A percentile compares a stretch with the other conserved stretches of the same genome.
These are phyloP conservation scores for Archips xylosteana DNA, from an alignment of 2,888 invertebrate genomes.

Conservation along the genomic window DNA sequence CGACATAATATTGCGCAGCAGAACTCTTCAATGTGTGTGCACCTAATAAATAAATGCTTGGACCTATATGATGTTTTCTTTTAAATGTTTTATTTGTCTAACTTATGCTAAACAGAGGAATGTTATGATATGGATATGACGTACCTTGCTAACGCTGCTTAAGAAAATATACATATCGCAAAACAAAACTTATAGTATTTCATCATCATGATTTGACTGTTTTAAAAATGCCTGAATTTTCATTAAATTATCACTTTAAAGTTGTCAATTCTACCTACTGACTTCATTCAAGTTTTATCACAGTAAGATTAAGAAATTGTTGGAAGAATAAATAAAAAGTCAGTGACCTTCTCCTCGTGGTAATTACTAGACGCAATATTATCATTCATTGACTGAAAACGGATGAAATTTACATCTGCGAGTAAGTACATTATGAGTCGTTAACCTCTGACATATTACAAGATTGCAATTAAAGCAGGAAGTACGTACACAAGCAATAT, in stretches of 20 bases:
- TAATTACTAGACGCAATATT: neutral
- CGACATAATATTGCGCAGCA: slow-evolving; percentile 69
- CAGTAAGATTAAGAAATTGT: neutral
- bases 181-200: too few species aligned
- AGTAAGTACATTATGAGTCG: neutral
- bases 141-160: neutral
- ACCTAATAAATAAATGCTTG: slow-evolving; percentile 14
- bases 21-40: slow-evolving; percentile 46
- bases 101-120: neutral
- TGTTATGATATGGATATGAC: neutral
- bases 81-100: neutral
- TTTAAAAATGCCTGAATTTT: neutral
- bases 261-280: neutral
- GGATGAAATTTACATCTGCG: slow-evolving; percentile 17
- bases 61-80: neutral
- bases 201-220: too few species aligned
- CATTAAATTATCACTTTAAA: neutral
- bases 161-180: neutral
- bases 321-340: neutral
- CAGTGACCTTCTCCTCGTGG: slow-evolving; percentile 3
- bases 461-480: slow-evolving; percentile 29
- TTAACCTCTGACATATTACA: slow-evolving; percentile 28
- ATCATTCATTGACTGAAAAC: slow-evolving; percentile 24
- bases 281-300: neutral
- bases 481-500: slow-evolving; percentile 23